phyloP scores from a whole-genome alignment of 2,113 vertebrate species.

The Microtus pennsylvanicus region DNA sequence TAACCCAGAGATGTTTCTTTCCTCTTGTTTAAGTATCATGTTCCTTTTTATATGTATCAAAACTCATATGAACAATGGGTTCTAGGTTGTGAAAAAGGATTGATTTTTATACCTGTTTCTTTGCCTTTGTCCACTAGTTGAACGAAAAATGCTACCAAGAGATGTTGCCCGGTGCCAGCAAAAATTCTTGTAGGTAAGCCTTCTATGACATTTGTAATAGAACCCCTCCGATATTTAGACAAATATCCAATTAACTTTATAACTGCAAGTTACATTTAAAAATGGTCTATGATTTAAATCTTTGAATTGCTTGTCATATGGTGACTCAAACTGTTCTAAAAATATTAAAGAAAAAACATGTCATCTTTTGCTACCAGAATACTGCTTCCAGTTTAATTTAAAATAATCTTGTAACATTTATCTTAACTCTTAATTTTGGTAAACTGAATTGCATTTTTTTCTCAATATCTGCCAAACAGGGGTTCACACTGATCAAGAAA shows the following conservation, averaged over 20 bases:
- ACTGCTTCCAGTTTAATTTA: constrained; percentile 47
- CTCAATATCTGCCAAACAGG: neutral
- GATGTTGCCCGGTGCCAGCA: neutral
- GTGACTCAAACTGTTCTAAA: constrained; percentile 50
- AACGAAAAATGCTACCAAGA: neutral
- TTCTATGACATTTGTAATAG: constrained; percentile 20
- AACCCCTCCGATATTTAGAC: neutral
- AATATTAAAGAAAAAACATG: constrained; percentile 40
- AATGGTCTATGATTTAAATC: constrained; percentile 13
- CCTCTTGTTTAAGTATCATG: neutral
- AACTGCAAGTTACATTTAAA: constrained; percentile 15
- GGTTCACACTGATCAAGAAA: neutral
- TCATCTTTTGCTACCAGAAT: constrained; percentile 1
- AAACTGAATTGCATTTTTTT: constrained; percentile 4
- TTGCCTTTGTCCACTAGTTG: neutral
- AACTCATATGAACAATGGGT: neutral
- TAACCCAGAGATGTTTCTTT: neutral
- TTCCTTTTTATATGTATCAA: neutral
- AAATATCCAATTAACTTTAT: constrained; percentile 33
- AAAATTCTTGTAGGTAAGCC: neutral
- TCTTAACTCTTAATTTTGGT: constrained; percentile 32
- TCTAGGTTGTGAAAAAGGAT: neutral
- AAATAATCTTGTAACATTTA: constrained; percentile 13
- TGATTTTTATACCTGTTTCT: neutral
- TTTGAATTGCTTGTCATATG: constrained; percentile 1